These are phyloP conservation scores for Pseudococcus jackbeardsleyi DNA, from an alignment of 2,888 invertebrate genomes.

Conservation along the genomic window DNA sequence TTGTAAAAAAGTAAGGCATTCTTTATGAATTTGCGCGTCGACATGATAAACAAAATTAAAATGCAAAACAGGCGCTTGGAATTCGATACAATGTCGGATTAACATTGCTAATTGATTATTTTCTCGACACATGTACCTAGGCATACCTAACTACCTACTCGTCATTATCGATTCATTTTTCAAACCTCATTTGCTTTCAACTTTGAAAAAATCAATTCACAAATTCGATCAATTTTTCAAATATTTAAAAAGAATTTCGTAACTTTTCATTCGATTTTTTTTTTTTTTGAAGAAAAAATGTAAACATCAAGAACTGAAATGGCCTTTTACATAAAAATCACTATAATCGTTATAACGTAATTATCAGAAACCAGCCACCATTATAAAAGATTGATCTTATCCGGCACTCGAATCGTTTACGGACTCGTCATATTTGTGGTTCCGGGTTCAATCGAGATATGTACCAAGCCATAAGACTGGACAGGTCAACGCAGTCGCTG, in stretches of 20 bases:
- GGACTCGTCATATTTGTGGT: not conserved
- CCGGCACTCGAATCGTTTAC: not conserved
- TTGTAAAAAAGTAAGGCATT: not conserved
- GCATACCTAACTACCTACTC: no score
- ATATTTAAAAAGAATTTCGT: not conserved
- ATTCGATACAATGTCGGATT: not conserved
- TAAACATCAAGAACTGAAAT: not conserved
- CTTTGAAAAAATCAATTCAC: not conserved
- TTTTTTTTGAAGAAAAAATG: not conserved
- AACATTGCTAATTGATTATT: not conserved
- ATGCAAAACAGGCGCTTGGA: not conserved
- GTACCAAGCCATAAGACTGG: not conserved
- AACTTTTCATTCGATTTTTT: not conserved
- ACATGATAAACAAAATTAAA: not conserved
- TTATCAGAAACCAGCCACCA: conserved; percentile 3
- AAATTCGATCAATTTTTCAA: not conserved
- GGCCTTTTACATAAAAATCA: not conserved
- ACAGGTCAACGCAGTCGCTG: not conserved
- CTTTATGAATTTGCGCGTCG: not conserved
- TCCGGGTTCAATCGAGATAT: conserved; percentile 35
- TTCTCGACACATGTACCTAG: not conserved
- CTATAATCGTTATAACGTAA: not conserved
- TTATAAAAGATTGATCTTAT: not conserved
- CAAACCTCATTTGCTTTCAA: not conserved
- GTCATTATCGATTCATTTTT: not conserved